Base-by-base conservation (phyloP, 1,140 invertebrate species). In the Pemphigus obesinymphae region DNA sequence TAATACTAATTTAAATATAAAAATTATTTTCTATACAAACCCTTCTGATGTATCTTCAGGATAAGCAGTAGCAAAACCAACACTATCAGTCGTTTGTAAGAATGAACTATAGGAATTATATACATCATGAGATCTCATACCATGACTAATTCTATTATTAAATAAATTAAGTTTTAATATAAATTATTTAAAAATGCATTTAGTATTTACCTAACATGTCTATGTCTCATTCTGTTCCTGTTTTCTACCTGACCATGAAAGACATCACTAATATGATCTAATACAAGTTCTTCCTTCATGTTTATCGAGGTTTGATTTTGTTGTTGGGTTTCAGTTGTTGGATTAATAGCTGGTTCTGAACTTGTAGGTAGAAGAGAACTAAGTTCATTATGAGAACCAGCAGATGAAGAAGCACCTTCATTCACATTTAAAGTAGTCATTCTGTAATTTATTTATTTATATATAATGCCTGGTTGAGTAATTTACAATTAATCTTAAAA, bases 341-440 rank as follows among this genome's bases (percentile, higher is more conserved):
- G 76, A n/a, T 43, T 48, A 23, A 81, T 70, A 34, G 80, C 45
- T 45, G 23, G 45, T 48, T 75, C 86, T 29, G 88, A 86, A 58
- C 90, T 90, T 45, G 88, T 89, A 3, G 91, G 90, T 26, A 92
- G 86, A 48, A 93, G 86, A 2, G 90, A 85, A 83, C 89, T 90
- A 40, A 90, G 82, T 88, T 92, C 87, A 87, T 91, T 87, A 86
- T 92, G 90, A 83, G 91, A 89, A 87, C 89, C 89, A 85, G 90
- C 88, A 86, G 88, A 88, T 26, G 85, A 87, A 66, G 83, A 70
- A 73, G 53, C 63, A 50, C 66, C 80, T 70, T 68, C 80, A 70
- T 82, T 72, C 31, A 68, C 80, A 37, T 70, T 82, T 68, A 82
- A 68, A 26, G 80, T 72, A 34, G 66, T 82, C 80, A 72, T 72